Percentiles rank a stretch among this genome's conserved stretches.
phyloP scores from a whole-genome alignment of 2,113 vertebrate species.

The Pangasianodon hypophthalmus region DNA sequence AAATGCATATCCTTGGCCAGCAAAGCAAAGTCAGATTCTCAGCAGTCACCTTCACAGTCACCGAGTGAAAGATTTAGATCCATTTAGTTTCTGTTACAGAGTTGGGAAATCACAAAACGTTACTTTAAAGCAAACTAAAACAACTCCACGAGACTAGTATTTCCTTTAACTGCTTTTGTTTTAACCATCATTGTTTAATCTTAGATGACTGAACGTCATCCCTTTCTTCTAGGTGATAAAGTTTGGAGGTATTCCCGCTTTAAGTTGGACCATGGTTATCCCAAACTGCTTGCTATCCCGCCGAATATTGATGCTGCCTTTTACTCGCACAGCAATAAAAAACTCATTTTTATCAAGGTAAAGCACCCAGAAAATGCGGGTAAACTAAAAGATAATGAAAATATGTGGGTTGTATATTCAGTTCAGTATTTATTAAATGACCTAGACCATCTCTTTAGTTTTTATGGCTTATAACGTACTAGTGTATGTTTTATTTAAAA shows the following conservation, averaged over 20 bases:
- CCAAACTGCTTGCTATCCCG: slow-evolving; percentile 9
- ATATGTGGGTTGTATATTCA: not conserved
- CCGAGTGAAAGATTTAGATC: not conserved
- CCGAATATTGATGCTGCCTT: not conserved
- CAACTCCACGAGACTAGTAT: not conserved
- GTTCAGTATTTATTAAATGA: not conserved
- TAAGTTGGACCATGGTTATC: slow-evolving; percentile 19
- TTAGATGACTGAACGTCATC: not conserved
- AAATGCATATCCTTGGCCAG: not conserved
- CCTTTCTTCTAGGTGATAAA: slow-evolving; percentile 7
- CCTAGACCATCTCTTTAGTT: not conserved
- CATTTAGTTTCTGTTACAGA: not conserved
- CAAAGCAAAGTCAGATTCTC: not conserved
- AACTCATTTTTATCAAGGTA: slow-evolving; percentile 8
- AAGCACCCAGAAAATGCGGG: not conserved
- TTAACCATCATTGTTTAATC: not conserved
- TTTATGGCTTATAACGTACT: not conserved
- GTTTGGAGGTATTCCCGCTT: slow-evolving; percentile 13
- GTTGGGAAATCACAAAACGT: not conserved
- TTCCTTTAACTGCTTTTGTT: not conserved
- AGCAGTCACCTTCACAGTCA: not conserved
- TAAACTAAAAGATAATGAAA: not conserved
- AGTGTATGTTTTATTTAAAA: not conserved
- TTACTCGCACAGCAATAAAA: not conserved
- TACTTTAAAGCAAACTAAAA: not conserved